Conservation (phyloP, 2,113 vertebrate species). For the Astatotilapia flaviijosephi region DNA sequence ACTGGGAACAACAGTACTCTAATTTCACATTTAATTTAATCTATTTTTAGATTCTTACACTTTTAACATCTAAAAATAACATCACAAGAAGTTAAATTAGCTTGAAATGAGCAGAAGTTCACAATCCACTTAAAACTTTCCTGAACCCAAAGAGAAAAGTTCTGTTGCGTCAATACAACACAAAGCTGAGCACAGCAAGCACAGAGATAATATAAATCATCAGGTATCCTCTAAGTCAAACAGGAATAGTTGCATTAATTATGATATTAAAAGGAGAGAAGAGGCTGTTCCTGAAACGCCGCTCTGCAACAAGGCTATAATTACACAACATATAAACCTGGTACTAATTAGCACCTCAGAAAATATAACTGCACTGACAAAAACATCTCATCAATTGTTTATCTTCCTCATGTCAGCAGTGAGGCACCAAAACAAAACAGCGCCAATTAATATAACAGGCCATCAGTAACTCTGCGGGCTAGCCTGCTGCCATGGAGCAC, state of each 20-base stretch:
- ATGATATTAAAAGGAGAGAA: background rate
- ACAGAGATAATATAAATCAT: background rate
- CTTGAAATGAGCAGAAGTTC: background rate
- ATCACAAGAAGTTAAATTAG: no score
- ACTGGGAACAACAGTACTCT: background rate
- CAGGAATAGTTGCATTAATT: constrained; percentile 10
- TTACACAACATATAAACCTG: background rate
- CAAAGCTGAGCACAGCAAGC: background rate
- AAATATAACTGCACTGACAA: background rate
- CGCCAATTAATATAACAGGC: background rate
- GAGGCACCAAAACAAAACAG: background rate
- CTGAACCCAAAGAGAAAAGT: background rate
- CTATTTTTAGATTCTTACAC: background rate
- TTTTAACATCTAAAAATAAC: background rate
- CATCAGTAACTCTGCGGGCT: background rate
- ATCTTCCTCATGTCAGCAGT: background rate
- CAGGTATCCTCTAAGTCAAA: background rate
- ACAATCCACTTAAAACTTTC: background rate
- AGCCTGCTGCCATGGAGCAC: background rate
- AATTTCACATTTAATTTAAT: background rate
- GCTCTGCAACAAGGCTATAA: constrained; percentile 4
- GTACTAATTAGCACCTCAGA: constrained; percentile 35
- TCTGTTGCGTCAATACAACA: background rate
- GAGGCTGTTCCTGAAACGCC: background rate
- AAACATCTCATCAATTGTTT: constrained; percentile 26